Evolutionary conservation across 2,797 vertebrate genomes (phyloP), one percentile per base, ranked within the genome.

Genomic region (Eulemur rubriventer): DNA sequence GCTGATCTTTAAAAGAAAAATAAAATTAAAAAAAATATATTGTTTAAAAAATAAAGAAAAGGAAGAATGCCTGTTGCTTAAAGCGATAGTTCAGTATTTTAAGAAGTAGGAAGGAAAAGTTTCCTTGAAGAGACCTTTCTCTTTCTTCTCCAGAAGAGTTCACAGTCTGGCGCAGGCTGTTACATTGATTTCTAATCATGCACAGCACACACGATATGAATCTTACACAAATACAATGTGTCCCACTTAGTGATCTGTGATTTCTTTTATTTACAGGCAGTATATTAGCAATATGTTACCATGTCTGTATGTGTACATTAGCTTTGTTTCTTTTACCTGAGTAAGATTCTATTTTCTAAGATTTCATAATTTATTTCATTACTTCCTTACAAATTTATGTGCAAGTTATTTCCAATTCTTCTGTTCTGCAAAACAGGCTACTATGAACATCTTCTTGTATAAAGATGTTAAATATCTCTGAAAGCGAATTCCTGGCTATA

Each of bases 251-350:
- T 22, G 22, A 93, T 87, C 70, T 61, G 35, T 82, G 35, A 35
- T 76, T 91, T 57, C 72, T 67, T 96, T 89, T 75, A 75, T 87
- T 96, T 96, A 93, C n/a, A 94, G 48, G 72, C 28, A 86, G 46
- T 48, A 4, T 43, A 10, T 35, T 6, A 57, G n/a, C 59, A 48
- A 4, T 69, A 83, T 63, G 13, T 4, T 57, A 57, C 86, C 16
- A 28, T 80, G n/a, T 43, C 76, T 24, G 11, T 26, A 7, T 78
- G 41, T 82, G 30, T 78, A 84, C 55, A 57, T 81, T 95, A 87
- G 48, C 52, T 85, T 94, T 75, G 33, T n/a, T 84, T 96, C 57
- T 93, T 95, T 92, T 84, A 80, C 70, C 83, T 50, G 79, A 96
- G 41, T 59, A 61, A 78, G 82, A 52, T 14, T 80, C 70, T 82